Conservation (phyloP, 2,797 vertebrate species). For the Hyperoplus immaculatus region DNA sequence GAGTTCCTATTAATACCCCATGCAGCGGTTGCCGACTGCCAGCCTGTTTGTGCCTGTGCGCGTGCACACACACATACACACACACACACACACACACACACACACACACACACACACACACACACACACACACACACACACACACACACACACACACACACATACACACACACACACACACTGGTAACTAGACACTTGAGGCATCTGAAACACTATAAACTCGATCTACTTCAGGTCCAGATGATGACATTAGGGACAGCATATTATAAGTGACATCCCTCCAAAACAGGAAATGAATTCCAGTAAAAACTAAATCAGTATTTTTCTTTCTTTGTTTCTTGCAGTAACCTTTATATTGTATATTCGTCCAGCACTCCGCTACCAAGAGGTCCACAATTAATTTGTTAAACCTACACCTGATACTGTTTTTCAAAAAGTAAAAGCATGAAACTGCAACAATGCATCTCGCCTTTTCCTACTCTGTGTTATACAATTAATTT, state of each 20-base stretch:
- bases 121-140: constrained; percentile 28
- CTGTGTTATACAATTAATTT: not conserved
- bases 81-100: constrained; percentile 16
- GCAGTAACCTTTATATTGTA: not conserved
- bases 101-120: constrained; percentile 40
- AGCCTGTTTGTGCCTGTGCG: constrained; percentile 21
- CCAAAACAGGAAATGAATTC: constrained; percentile 52
- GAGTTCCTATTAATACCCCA: constrained; percentile 78
- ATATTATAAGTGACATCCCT: constrained; percentile 55
- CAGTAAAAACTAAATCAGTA: not conserved
- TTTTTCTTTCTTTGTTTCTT: not conserved
- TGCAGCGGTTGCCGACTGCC: constrained; percentile 65
- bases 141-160: constrained; percentile 28
- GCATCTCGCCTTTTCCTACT: not conserved
- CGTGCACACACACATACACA: constrained; percentile 18
- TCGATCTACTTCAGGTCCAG: constrained; percentile 45
- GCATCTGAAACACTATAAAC: constrained; percentile 53
- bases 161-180: constrained; percentile 24
- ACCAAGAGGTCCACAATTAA: not conserved
- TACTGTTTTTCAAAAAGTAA: too few relatives aligned
- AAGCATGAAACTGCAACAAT: not conserved
- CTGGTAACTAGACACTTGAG: constrained; percentile 66
- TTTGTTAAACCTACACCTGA: not conserved
- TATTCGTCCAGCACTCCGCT: not conserved
- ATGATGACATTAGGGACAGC: constrained; percentile 58